Percentiles rank a stretch among this genome's conserved stretches.
phyloP scores from a whole-genome alignment of 92 coral and sea anemone genomes.

The Epizoanthus fatuus region DNA sequence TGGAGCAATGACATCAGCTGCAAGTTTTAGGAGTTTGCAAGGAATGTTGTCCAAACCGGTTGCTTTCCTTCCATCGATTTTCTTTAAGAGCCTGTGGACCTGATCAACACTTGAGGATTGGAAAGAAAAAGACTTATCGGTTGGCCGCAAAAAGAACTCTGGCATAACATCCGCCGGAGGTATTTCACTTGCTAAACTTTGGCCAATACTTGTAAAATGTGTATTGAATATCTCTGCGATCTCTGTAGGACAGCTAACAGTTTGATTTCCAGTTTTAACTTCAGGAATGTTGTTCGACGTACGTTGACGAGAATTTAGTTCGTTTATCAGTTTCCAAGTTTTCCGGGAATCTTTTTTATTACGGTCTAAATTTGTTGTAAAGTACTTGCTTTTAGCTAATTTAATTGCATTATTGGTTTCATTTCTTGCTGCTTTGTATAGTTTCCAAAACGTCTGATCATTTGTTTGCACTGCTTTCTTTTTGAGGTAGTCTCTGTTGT shows the following conservation, averaged over 20 bases:
- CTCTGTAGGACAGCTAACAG: not conserved
- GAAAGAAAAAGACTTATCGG: no score
- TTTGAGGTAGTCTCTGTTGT: conserved; percentile 22
- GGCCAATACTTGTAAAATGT: not conserved
- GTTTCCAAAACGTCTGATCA: conserved; percentile 32
- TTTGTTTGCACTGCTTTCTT: conserved; percentile 28
- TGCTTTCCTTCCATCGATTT: no score
- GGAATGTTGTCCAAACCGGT: no score
- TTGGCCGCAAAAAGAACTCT: no score
- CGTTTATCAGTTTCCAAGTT: conserved; percentile 45
- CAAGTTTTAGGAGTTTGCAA: no score
- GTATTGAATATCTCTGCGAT: not conserved
- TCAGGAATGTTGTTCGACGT: not conserved
- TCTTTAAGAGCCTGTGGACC: no score
- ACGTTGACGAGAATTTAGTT: conserved; percentile 44
- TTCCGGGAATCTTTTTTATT: conserved; percentile 36
- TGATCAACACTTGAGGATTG: no score
- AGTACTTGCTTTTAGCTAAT: no score
- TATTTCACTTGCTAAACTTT: not conserved
- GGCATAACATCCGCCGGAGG: no score
- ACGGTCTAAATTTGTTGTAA: conserved; percentile 1
- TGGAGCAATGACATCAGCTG: no score
- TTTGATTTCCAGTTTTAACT: not conserved
- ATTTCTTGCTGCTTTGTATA: conserved; percentile 40
- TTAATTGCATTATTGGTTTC: conserved; percentile 27